These are phyloP conservation scores for Tenthredo amoena DNA, from an alignment of 2,888 invertebrate genomes.

Conservation along the genomic window DNA sequence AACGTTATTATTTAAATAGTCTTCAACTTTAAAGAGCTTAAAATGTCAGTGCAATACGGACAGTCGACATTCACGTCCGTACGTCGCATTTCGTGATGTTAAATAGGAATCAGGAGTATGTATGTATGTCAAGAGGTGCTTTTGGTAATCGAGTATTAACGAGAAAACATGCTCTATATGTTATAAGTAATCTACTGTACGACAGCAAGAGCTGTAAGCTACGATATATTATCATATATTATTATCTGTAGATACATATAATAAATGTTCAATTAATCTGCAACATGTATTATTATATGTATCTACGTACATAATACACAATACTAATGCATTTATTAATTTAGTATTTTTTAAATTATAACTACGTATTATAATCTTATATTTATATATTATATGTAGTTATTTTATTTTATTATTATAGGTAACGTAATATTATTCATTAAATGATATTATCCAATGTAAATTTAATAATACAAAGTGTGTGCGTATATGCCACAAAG, in stretches of 20 bases:
- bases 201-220: conserved; percentile 35
- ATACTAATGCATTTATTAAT: background rate
- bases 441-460: conserved; percentile 58
- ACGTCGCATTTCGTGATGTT: background rate
- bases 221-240: conserved; percentile 19
- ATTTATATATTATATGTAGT: background rate
- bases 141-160: conserved; percentile 16
- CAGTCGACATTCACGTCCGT: background rate
- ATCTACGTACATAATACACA: conserved; percentile 55
- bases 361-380: conserved; percentile 10
- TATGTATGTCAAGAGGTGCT: background rate
- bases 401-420: conserved; percentile 17
- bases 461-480: conserved; percentile 68
- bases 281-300: conserved; percentile 34
- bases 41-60: background rate
- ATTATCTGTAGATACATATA: background rate
- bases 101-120: background rate
- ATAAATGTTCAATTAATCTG: conserved; percentile 40
- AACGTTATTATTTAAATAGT: background rate
- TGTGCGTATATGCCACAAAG: conserved; percentile 63
- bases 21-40: background rate
- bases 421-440: conserved; percentile 1
- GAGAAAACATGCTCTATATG: conserved; percentile 33
- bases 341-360: background rate
- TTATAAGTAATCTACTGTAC: conserved; percentile 1